Conservation (phyloP, 2,113 vertebrate species). For the Chrysochloris asiatica region DNA sequence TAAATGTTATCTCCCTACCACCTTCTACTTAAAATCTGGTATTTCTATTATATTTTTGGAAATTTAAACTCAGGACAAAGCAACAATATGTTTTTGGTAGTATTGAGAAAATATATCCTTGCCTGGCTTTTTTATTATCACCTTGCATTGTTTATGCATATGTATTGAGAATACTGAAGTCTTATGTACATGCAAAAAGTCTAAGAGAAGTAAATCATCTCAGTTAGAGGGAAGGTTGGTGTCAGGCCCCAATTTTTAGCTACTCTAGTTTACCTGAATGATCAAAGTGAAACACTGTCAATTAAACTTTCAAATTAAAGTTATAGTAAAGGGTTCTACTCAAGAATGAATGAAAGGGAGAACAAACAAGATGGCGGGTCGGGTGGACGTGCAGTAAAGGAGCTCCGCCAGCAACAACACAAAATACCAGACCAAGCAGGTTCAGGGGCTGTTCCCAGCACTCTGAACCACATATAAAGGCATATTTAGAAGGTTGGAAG, state of each 20-base stretch:
- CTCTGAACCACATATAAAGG: no score
- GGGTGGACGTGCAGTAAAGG: no score
- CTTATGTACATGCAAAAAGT: neutral
- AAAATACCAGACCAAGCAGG: no score
- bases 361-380: no score
- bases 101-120: constrained; percentile 55
- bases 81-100: constrained; percentile 22
- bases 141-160: constrained; percentile 18
- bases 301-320: constrained; percentile 17
- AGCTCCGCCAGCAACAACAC: no score
- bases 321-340: constrained; percentile 28
- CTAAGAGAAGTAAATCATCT: constrained; percentile 39
- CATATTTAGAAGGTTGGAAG: no score
- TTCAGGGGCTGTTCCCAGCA: no score
- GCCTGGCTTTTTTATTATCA: constrained; percentile 16
- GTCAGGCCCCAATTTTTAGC: constrained; percentile 44
- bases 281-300: constrained; percentile 50
- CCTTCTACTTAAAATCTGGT: constrained; percentile 31
- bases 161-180: constrained; percentile 29
- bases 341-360: no score
- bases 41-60: constrained; percentile 51
- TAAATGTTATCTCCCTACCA: neutral
- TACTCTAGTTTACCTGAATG: constrained; percentile 29
- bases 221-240: constrained; percentile 16
- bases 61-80: constrained; percentile 30